phyloP scores from a whole-genome alignment of 1,140 invertebrate species.

The Drosophila pandora region DNA sequence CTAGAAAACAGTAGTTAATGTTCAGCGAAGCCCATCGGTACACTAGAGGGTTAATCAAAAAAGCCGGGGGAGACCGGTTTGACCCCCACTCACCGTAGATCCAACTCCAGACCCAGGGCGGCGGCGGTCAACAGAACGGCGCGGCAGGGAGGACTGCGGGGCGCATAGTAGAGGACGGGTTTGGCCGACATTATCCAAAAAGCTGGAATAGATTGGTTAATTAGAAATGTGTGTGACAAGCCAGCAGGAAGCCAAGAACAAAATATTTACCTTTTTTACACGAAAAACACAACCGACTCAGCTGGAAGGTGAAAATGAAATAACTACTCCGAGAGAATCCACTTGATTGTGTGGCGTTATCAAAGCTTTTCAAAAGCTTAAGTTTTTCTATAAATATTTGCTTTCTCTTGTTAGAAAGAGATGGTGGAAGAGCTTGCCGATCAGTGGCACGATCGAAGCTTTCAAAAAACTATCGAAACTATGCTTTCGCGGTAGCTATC shows the following conservation, averaged over 20 bases:
- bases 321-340: slow-evolving; percentile 6
- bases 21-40: neutral
- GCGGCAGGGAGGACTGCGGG: slow-evolving; percentile 86
- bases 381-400: neutral
- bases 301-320: slow-evolving; percentile 24
- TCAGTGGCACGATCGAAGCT: neutral
- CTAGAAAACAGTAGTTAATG: neutral
- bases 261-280: slow-evolving; percentile 6
- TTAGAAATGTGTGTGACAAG: slow-evolving; percentile 27
- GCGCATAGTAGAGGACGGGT: slow-evolving; percentile 82
- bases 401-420: neutral
- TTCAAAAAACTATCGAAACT: neutral
- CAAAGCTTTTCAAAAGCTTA: slow-evolving; percentile 15
- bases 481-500: no score
- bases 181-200: slow-evolving; percentile 63
- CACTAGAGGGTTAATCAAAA: neutral
- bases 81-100: slow-evolving; percentile 84
- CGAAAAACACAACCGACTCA: slow-evolving; percentile 27
- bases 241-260: neutral
- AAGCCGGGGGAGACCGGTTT: slow-evolving; percentile 42
- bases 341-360: slow-evolving; percentile 14
- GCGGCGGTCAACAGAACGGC: slow-evolving; percentile 87
- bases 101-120: slow-evolving; percentile 88
- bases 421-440: neutral
- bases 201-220: slow-evolving; percentile 32